phyloP scores from a whole-genome alignment of 1,140 invertebrate genomes.

The Oedothorax gibbosus region DNA sequence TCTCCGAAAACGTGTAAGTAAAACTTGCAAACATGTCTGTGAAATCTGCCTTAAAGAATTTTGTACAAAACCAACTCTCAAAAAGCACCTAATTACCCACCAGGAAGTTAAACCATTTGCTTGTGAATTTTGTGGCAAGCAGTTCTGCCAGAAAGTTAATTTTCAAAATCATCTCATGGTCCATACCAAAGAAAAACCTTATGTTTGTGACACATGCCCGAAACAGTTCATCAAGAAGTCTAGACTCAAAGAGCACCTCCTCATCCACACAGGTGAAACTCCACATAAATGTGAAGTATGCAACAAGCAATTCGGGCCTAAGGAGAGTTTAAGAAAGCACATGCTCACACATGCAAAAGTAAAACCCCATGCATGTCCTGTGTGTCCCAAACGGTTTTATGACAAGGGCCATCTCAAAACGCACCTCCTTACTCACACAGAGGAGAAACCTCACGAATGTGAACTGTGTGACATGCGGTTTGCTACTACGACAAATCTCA shows the following conservation, averaged over 20 bases:
- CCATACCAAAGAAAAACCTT: slow-evolving; percentile 7
- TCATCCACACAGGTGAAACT: slow-evolving; percentile 92
- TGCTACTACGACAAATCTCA: not conserved
- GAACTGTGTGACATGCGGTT: slow-evolving; percentile 67
- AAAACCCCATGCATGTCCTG: not conserved
- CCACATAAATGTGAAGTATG: slow-evolving; percentile 95
- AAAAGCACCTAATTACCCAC: not conserved
- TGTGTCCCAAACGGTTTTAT: slow-evolving; percentile 15
- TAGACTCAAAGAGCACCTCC: not conserved
- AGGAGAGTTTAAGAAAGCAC: slow-evolving; percentile 79
- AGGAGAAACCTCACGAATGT: slow-evolving; percentile 68
- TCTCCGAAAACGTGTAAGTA: too few species aligned
- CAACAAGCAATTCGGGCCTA: slow-evolving; percentile 81
- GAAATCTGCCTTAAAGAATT: too few species aligned
- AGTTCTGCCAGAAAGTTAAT: too few species aligned
- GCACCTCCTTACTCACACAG: slow-evolving; percentile 10
- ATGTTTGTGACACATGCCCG: not conserved
- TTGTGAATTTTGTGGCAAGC: too few species aligned
- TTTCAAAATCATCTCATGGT: too few species aligned
- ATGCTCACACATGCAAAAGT: slow-evolving; percentile 20
- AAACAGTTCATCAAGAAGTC: too few species aligned
- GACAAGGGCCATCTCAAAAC: not conserved
- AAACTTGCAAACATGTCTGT: too few species aligned
- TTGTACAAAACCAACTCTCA: too few species aligned
- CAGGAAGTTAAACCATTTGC: too few species aligned